Evolutionary conservation across 2,888 invertebrate species (phyloP).

Genomic region (Eugnorisma glareosa): DNA sequence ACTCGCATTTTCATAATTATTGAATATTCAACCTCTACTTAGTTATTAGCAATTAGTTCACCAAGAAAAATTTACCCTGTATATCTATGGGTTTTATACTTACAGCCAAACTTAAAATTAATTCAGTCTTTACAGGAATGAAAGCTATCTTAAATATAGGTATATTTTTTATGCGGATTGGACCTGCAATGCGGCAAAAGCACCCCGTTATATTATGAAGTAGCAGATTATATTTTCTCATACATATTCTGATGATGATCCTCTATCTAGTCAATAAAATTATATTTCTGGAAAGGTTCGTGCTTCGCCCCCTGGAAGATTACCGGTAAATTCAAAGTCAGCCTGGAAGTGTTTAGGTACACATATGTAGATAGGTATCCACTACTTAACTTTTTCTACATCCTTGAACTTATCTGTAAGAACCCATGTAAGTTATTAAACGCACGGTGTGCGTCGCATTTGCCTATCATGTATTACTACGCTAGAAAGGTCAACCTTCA

Average conservation of each 20-base stretch:
- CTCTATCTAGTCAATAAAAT: not conserved
- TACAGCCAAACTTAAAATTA: too few species aligned
- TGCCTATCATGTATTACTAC: not conserved
- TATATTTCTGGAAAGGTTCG: not conserved
- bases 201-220: too few species aligned
- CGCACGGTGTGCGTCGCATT: constrained; percentile 1
- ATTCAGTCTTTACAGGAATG: too few species aligned
- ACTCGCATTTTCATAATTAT: not conserved
- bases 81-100: too few species aligned
- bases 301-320: not conserved
- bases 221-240: not conserved
- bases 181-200: too few species aligned
- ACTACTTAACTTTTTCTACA: not conserved
- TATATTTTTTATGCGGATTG: too few species aligned
- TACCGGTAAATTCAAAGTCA: too few species aligned
- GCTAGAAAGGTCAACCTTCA: constrained; percentile 20
- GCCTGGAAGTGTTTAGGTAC: too few species aligned
- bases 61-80: too few species aligned
- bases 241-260: not conserved
- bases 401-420: not conserved
- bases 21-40: not conserved
- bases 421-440: not conserved
- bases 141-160: too few species aligned
- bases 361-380: too few species aligned
- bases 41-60: not conserved